These are phyloP conservation scores for Cercocebus atys DNA, from an alignment of 2,113 vertebrate species.

Conservation along the genomic window DNA sequence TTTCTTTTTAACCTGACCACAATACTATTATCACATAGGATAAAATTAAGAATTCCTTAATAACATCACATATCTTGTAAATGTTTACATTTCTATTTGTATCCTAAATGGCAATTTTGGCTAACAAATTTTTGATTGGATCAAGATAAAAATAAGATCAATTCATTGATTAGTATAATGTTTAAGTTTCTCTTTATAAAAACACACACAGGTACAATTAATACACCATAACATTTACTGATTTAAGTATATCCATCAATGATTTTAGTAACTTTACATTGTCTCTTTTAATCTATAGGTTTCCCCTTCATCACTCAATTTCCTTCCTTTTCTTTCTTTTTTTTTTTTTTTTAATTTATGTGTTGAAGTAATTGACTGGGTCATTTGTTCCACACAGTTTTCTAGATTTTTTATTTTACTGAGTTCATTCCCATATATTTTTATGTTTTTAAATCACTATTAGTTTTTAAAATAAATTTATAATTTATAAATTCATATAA, in stretches of 20 bases:
- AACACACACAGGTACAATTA: neutral
- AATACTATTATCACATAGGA: neutral
- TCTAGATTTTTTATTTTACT: neutral
- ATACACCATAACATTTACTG: neutral
- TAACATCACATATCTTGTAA: neutral
- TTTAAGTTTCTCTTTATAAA: neutral
- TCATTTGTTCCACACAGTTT: neutral
- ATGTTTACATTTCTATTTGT: neutral
- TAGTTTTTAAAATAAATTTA: neutral
- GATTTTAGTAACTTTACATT: neutral
- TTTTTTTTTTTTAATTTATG: neutral
- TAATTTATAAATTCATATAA: neutral
- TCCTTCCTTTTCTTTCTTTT: too few species aligned
- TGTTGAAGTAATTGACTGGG: neutral
- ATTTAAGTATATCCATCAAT: neutral
- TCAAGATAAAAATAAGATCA: neutral
- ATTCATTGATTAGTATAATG: neutral
- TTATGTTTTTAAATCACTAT: neutral
- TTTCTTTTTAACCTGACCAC: neutral
- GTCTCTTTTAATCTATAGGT: neutral
- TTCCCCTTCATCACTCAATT: neutral
- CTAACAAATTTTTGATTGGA: neutral
- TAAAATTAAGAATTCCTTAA: neutral
- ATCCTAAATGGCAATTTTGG: neutral
- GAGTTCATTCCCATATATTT: neutral